phyloP scores from a whole-genome alignment of 2,888 invertebrate genomes.

The Meghimatium bilineatum region DNA sequence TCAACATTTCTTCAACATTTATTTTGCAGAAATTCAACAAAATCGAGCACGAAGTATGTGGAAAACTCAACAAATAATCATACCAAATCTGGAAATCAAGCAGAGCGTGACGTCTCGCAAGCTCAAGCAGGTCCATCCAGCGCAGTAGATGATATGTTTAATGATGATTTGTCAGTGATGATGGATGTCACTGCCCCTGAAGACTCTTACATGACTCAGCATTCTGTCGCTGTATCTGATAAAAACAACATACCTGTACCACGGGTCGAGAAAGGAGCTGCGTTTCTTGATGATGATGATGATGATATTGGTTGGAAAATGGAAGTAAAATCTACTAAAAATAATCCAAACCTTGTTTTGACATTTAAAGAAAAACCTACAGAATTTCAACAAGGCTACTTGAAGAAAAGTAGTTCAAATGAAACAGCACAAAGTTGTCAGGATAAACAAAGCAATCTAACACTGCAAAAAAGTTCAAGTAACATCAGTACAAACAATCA shows the following conservation, averaged over 20 bases:
- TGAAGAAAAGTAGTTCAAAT: not conserved
- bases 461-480: not conserved
- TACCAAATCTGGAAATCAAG: not conserved
- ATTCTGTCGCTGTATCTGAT: not conserved
- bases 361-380: not conserved
- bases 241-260: not conserved
- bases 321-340: not conserved
- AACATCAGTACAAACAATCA: not conserved
- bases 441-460: not conserved
- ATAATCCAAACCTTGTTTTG: not conserved
- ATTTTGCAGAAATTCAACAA: constrained; percentile 13
- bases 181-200: constrained; percentile 37
- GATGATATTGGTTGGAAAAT: constrained; percentile 9
- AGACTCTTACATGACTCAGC: not conserved
- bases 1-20: not conserved
- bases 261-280: not conserved
- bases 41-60: not conserved
- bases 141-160: not conserved
- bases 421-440: not conserved
- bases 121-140: not conserved
- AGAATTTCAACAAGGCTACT: not conserved
- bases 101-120: not conserved
- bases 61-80: not conserved
- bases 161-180: constrained; percentile 30
- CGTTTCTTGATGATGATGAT: not conserved